Base-by-base conservation (phyloP, 2,888 invertebrate species). In the Mesoligia furuncula region DNA sequence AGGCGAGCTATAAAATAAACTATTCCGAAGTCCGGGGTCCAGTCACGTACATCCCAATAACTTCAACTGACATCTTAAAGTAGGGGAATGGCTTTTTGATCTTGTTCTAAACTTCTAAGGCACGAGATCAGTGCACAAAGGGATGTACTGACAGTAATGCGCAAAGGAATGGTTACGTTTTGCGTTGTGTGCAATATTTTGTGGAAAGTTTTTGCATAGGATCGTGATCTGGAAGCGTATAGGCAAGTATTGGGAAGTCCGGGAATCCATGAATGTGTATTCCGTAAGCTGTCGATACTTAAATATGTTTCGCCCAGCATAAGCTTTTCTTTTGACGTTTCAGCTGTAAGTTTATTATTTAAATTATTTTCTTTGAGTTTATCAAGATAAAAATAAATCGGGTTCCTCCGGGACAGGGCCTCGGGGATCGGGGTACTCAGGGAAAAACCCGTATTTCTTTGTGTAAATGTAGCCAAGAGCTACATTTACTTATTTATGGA, bases 31-130 rank as follows among this genome's bases (percentile, higher is more conserved):
- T 88, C 79, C 79, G 82, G 89, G 92, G 92, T 91, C 93, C 91
- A 91, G 94, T 94, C 95, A 95, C 95, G 95, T 95, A 92, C 85
- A 84, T 88, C 90, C 88, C 91, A 88, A 92, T 95, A 95, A 95
- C 93, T 95, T 92, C 92, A 87, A 89, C 92, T 94, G 95, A 95
- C 95, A 93, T 93, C 92, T 93, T 92, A 91, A 92, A 95, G 92
- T 86, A 86, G 90, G 90, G 90, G 91, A 94, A 95, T 92, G 86
- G 93, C 93, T 94, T 93, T 95, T 95, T 95, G 95, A 95, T 95
- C 95, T 94, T 91, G 90, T 90, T 90, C 90, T 89, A 89, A 92
- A 90, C 78, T 87, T 87, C 79, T 66, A 87, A 88, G 81, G 84
- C 87, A 83, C 71, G 85, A 81, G 85, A 89, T 86, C 87, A 80